phyloP scores from a whole-genome alignment of 2,888 invertebrate species.

The Callimorpha dominula region DNA sequence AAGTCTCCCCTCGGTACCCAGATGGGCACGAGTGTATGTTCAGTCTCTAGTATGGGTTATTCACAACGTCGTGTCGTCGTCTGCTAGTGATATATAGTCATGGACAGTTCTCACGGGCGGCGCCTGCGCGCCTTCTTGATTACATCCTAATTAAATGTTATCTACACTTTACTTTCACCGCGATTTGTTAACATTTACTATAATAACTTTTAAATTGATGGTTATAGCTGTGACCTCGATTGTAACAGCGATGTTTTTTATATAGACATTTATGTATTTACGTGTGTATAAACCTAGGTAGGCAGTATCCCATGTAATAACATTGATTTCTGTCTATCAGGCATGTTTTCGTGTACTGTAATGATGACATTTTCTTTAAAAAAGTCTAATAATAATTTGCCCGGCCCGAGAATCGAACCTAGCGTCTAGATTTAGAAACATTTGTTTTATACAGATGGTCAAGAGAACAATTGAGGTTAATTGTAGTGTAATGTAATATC shows the following conservation, averaged over 20 bases:
- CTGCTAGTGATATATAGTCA: neutral
- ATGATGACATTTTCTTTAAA: too few relatives aligned
- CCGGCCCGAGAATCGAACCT: too few relatives aligned
- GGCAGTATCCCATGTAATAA: neutral
- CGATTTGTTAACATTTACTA: conserved; percentile 9
- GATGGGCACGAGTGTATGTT: too few relatives aligned
- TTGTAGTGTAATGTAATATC: too few relatives aligned
- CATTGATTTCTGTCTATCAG: too few relatives aligned
- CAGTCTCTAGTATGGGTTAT: neutral
- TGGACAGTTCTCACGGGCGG: neutral
- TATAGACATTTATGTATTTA: neutral
- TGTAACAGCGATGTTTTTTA: neutral
- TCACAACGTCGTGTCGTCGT: neutral
- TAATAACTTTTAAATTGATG: neutral
- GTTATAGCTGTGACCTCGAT: neutral
- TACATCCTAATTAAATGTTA: conserved; percentile 33
- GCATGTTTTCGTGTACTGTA: too few relatives aligned
- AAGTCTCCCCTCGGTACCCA: too few relatives aligned
- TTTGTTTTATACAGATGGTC: too few relatives aligned
- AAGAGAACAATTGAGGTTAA: too few relatives aligned
- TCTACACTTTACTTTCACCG: conserved; percentile 43
- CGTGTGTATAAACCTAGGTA: neutral
- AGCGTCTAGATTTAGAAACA: too few relatives aligned
- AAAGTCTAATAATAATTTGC: too few relatives aligned
- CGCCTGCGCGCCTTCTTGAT: neutral